phyloP scores from a whole-genome alignment of 2,888 invertebrate genomes.

The Drosophila peninsularis region DNA sequence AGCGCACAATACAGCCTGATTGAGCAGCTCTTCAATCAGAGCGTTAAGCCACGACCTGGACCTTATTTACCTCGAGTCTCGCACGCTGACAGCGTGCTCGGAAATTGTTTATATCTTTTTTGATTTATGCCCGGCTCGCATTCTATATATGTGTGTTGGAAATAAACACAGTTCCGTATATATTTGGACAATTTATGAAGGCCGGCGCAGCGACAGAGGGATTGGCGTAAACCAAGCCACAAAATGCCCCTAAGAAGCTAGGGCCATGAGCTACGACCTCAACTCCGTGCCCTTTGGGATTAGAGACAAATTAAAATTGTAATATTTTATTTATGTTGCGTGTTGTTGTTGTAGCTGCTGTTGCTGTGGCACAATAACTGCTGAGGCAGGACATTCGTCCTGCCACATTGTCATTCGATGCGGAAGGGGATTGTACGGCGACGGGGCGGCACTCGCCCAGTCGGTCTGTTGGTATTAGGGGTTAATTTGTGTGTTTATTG shows the following conservation, averaged over 20 bases:
- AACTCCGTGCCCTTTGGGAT: slow-evolving; percentile 62
- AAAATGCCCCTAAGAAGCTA: slow-evolving; percentile 27
- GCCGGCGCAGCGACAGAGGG: slow-evolving; percentile 5
- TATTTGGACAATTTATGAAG: slow-evolving; percentile 58
- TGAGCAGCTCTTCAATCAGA: slow-evolving; percentile 29
- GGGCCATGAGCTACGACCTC: slow-evolving; percentile 48
- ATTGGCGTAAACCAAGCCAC: slow-evolving; percentile 19
- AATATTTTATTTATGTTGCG: slow-evolving; percentile 78
- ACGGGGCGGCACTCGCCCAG: not conserved
- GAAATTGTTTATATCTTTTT: slow-evolving; percentile 50
- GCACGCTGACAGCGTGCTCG: slow-evolving; percentile 2
- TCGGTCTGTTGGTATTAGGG: slow-evolving; percentile 68
- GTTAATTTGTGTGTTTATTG: slow-evolving; percentile 81
- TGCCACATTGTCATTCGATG: slow-evolving; percentile 46
- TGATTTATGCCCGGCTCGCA: slow-evolving; percentile 57
- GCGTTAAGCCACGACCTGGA: slow-evolving; percentile 15
- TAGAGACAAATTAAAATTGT: slow-evolving; percentile 80
- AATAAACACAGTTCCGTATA: slow-evolving; percentile 12
- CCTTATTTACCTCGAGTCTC: slow-evolving; percentile 37
- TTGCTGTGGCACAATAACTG: slow-evolving; percentile 35
- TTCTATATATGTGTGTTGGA: slow-evolving; percentile 19
- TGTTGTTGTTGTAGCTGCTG: slow-evolving; percentile 18
- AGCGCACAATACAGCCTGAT: slow-evolving; percentile 23
- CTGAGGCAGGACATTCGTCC: slow-evolving; percentile 49
- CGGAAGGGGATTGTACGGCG: slow-evolving; percentile 2